phyloP scores from a whole-genome alignment of 1,140 invertebrate genomes.

The Druon quercuslanigerum region DNA sequence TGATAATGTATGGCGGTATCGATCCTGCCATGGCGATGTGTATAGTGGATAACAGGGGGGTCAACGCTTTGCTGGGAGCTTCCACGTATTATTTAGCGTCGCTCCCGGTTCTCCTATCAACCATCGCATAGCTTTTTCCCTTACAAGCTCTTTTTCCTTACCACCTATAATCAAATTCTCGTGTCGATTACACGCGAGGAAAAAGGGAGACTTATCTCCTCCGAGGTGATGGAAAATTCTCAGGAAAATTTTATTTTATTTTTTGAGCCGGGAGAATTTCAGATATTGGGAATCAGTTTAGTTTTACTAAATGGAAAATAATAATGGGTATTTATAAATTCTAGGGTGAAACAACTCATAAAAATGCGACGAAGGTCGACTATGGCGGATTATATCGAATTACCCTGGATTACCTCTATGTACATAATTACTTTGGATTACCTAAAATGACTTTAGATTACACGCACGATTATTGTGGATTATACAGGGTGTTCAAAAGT shows the following conservation, averaged over 20 bases:
- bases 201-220: neutral
- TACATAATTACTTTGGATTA: too few relatives aligned
- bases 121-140: neutral
- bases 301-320: too few relatives aligned
- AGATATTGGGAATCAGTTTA: too few relatives aligned
- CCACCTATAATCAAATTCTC: slow-evolving; percentile 22
- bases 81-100: slow-evolving; percentile 25
- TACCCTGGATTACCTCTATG: too few relatives aligned
- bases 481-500: too few relatives aligned
- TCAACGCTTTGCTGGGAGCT: slow-evolving; percentile 35
- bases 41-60: slow-evolving; percentile 40
- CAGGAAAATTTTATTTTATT: neutral
- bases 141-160: slow-evolving; percentile 16
- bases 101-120: slow-evolving; percentile 1
- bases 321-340: too few relatives aligned
- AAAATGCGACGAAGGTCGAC: too few relatives aligned
- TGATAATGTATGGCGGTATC: slow-evolving; percentile 52
- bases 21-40: slow-evolving; percentile 44
- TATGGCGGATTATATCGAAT: too few relatives aligned
- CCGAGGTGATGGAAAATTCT: neutral
- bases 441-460: too few relatives aligned
- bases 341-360: too few relatives aligned
- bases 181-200: slow-evolving; percentile 8
- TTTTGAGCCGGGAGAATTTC: neutral
- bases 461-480: too few relatives aligned